phyloP scores from a whole-genome alignment of 37 sponge, comb jelly and placozoan species.

The Corticium candelabrum region DNA sequence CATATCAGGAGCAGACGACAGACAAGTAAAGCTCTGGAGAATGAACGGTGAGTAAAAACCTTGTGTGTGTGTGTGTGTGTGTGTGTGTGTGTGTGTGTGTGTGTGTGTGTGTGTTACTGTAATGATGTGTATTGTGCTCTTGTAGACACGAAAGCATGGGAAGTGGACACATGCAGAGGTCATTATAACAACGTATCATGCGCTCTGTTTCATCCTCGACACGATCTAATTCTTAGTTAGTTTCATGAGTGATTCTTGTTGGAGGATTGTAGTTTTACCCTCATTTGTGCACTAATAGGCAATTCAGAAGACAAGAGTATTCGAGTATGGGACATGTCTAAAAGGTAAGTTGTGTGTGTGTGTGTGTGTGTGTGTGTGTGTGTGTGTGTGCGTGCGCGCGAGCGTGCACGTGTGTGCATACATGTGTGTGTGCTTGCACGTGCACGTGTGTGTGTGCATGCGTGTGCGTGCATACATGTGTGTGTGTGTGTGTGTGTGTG shows the following conservation, averaged over 20 bases:
- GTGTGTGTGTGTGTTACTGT: background rate
- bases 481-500: too few relatives aligned
- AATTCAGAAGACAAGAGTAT: conserved; percentile 85
- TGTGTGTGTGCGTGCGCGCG: background rate
- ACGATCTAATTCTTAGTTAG: conserved; percentile 90
- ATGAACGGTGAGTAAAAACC: conserved; percentile 65
- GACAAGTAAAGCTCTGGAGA: conserved; percentile 97
- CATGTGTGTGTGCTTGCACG: too few relatives aligned
- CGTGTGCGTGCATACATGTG: too few relatives aligned
- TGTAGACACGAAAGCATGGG: conserved; percentile 92
- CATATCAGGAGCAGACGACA: conserved; percentile 89
- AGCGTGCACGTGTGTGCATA: too few relatives aligned
- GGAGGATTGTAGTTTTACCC: background rate
- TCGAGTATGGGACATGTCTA: conserved; percentile 81
- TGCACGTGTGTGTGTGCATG: too few relatives aligned
- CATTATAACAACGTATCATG: conserved; percentile 97
- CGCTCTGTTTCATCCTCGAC: conserved; percentile 85
- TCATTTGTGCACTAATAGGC: conserved; percentile 24
- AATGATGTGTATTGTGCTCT: background rate
- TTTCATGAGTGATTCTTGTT: background rate
- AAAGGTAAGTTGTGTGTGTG: conserved; percentile 26
- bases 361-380: conserved; percentile 3
- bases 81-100: conserved; percentile 9
- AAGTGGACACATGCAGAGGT: conserved; percentile 97
- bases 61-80: conserved; percentile 1